Base-by-base conservation (phyloP, 2,888 invertebrate species). In the Shargacucullia verbasci region DNA sequence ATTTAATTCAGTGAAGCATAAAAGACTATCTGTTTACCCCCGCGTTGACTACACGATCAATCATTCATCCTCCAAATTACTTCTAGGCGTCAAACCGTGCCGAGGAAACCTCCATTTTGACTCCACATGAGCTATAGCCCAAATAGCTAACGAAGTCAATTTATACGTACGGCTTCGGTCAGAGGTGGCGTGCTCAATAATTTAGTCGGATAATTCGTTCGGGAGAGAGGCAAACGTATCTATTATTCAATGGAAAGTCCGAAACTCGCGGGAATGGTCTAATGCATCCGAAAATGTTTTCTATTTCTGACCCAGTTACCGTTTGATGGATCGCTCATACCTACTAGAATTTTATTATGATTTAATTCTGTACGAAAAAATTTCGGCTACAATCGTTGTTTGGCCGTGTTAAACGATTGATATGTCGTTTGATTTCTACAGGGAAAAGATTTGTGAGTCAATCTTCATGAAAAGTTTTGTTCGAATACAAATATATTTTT, bases 181-280 rank as follows among this genome's bases (percentile, higher is more conserved):
- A 83, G 85, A 82, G 82, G 84, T 82, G 81, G 83, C 73, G 78
- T 80, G 79, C 78, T 91, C 85, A 89, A 92, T 92, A 91, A 92
- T 92, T 91, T 90, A 91, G 84, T 76, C 78, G 76, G 76, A 86
- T 90, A 89, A 91, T 90, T 90, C 88, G 87, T 87, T 73, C 77
- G 75, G 79, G 81, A 79, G 73, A 75, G 78, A 73, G 65, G 70
- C 75, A 67, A 69, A 63, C 56, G 63, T 73, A 91, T 92, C 78
- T 87, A 91, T 92, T 91, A 92, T 92, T 92, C 90, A 92, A 76
- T 68, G 64, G 60, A 60, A 72, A 81, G 81, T 82, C 82, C 80
- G 81, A 85, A 84, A 82, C 83, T 80, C 81, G 68, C 63, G 80
- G 79, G 80, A 81, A 72, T 75, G 73, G 75, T 66, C 81, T 87